A percentile compares a stretch with the other conserved stretches of the same genome.
Evolutionary conservation across 2,888 invertebrate species (phyloP).

Genomic region (Nephrotoma appendiculata): DNA sequence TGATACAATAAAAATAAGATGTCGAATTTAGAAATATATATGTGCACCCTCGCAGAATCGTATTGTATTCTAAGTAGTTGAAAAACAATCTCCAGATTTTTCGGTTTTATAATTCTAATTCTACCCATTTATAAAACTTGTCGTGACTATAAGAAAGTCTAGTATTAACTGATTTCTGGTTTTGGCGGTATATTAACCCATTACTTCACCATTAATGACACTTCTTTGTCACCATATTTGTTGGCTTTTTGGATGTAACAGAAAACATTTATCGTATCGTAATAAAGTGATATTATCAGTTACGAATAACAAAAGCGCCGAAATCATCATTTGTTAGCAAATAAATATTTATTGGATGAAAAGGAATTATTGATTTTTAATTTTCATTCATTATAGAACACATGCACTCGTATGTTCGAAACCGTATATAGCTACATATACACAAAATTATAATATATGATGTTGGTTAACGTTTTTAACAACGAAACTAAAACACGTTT

Average conservation of each 20-base stretch:
- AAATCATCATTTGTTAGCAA: neutral
- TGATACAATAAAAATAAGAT: slow-evolving; percentile 1
- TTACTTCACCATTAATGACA: too few species aligned
- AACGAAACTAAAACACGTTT: neutral
- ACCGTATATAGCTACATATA: neutral
- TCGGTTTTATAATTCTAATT: too few species aligned
- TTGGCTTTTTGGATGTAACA: neutral
- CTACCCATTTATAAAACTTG: too few species aligned
- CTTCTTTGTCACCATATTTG: neutral
- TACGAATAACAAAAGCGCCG: neutral
- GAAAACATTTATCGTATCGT: neutral
- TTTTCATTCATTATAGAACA: neutral
- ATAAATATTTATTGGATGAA: neutral
- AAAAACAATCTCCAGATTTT: too few species aligned
- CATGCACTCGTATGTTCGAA: neutral
- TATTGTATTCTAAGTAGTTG: too few species aligned
- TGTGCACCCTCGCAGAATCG: too few species aligned
- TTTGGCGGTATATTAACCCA: too few species aligned
- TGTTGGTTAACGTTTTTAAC: neutral
- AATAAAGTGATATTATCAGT: neutral
- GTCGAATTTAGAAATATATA: neutral
- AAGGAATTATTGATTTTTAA: neutral
- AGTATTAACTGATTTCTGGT: too few species aligned
- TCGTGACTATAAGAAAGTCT: too few species aligned
- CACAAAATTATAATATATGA: neutral